Evolutionary conservation across 2,797 vertebrate species (phyloP).

Genomic region (Sebastes reedi): DNA sequence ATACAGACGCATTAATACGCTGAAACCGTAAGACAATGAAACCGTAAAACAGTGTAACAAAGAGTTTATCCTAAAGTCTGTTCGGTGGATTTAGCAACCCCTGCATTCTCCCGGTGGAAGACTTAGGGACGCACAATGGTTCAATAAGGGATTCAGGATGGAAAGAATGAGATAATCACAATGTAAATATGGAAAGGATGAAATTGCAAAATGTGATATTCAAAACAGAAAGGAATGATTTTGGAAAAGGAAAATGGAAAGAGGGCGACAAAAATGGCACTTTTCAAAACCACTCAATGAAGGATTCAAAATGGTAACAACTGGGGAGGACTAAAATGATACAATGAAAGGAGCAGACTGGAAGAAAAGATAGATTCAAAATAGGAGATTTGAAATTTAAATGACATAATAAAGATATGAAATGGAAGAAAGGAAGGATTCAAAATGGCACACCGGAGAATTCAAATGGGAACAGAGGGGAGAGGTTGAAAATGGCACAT

Average conservation of each 20-base stretch:
- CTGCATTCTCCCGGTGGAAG: neutral
- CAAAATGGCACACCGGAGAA: neutral
- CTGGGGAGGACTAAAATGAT: neutral
- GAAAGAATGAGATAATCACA: neutral
- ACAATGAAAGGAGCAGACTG: neutral
- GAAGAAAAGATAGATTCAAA: neutral
- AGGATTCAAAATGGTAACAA: neutral
- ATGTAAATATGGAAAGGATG: neutral
- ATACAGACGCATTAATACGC: neutral
- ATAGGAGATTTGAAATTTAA: neutral
- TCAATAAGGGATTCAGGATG: neutral
- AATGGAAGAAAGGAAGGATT: neutral
- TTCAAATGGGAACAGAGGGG: neutral
- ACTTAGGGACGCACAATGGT: neutral
- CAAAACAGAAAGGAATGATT: neutral
- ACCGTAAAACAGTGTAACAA: conserved; percentile 9
- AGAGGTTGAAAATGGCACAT: neutral
- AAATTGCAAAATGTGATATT: neutral
- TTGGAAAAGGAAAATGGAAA: neutral
- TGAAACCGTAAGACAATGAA: conserved; percentile 22
- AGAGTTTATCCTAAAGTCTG: conserved; percentile 4
- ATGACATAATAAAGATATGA: no score
- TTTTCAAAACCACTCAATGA: neutral
- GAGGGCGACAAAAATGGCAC: neutral
- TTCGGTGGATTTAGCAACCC: neutral